Conservation (phyloP, 1,140 invertebrate species). For the Drosophila chauvacae region DNA sequence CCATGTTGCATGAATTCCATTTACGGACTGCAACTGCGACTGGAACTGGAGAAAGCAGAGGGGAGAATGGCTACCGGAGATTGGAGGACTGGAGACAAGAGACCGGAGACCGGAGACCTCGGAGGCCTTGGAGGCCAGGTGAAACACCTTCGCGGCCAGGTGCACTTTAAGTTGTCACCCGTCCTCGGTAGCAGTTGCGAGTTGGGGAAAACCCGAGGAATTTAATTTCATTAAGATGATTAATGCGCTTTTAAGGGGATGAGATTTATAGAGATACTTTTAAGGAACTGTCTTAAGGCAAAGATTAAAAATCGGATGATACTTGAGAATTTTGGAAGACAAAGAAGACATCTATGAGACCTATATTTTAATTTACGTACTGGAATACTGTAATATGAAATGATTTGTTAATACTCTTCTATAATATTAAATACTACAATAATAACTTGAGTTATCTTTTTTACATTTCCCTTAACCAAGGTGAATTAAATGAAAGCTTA, state of each 20-base stretch:
- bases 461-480: no score
- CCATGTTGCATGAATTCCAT: constrained; percentile 63
- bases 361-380: background rate
- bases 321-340: background rate
- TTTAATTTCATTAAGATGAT: constrained; percentile 40
- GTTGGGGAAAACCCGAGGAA: background rate
- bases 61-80: constrained; percentile 17
- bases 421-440: background rate
- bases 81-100: constrained; percentile 7
- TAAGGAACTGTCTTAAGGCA: no score
- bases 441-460: background rate
- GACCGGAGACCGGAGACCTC: constrained; percentile 8
- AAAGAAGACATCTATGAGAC: no score
- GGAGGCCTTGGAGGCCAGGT: constrained; percentile 24
- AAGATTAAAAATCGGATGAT: background rate
- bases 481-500: background rate
- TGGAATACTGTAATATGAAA: no score
- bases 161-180: constrained; percentile 29
- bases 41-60: constrained; percentile 29
- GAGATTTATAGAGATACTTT: background rate
- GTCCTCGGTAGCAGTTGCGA: background rate
- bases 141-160: constrained; percentile 12
- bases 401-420: no score
- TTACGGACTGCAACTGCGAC: constrained; percentile 47
- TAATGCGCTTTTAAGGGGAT: constrained; percentile 14